phyloP scores from a whole-genome alignment of 1,140 invertebrate species.

The Hylyphantes graminicola region DNA sequence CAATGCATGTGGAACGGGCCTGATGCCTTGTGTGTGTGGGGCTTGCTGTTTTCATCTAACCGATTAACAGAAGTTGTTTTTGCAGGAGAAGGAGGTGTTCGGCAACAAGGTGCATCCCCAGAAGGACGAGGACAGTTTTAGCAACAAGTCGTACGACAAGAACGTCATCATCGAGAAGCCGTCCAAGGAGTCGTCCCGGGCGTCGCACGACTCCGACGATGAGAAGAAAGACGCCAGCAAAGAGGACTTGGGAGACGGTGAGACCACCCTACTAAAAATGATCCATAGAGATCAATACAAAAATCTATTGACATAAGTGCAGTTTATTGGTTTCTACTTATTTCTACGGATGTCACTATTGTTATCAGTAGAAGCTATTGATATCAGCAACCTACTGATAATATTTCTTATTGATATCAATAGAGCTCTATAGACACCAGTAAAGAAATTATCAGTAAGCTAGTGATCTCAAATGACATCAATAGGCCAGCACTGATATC shows the following conservation, averaged over 20 bases:
- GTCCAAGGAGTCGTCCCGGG: conserved; percentile 81
- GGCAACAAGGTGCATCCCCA: conserved; percentile 77
- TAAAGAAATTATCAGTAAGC: too few species aligned
- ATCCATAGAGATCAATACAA: too few species aligned
- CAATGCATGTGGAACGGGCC: not conserved
- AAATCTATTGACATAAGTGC: too few species aligned
- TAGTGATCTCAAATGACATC: too few species aligned
- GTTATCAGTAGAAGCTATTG: too few species aligned
- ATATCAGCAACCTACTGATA: too few species aligned
- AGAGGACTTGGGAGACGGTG: conserved; percentile 77
- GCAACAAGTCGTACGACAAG: conserved; percentile 91
- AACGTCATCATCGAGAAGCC: conserved; percentile 82
- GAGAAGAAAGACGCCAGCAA: conserved; percentile 91
- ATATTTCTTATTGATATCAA: too few species aligned
- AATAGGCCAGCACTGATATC: too few species aligned
- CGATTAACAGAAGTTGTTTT: conserved; percentile 60
- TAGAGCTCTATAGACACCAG: too few species aligned
- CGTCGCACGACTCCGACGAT: conserved; percentile 75
- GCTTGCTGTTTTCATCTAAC: conserved; percentile 64
- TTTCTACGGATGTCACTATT: too few species aligned
- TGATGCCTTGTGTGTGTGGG: conserved; percentile 43
- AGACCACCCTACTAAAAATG: not conserved
- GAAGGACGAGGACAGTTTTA: conserved; percentile 76
- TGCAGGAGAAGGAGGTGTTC: conserved; percentile 79
- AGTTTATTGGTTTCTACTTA: too few species aligned